phyloP scores from a whole-genome alignment of 2,113 vertebrate genomes.

The Redunca redunca region DNA sequence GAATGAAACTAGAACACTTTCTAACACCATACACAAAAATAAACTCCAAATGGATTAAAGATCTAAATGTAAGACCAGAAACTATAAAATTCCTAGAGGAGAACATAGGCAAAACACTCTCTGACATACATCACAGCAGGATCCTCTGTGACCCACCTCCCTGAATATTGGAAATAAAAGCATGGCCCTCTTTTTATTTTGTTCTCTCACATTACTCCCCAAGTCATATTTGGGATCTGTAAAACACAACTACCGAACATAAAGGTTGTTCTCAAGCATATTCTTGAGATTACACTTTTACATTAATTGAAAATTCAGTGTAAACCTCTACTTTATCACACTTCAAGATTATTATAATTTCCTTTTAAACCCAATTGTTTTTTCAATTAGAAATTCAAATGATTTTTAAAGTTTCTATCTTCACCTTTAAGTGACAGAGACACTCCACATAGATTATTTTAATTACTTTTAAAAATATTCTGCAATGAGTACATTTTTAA shows the following conservation, averaged over 20 bases:
- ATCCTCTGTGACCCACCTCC: too few species aligned
- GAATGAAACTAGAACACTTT: too few species aligned
- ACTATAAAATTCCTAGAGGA: too few species aligned
- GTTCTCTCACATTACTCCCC: neutral
- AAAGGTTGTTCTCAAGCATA: neutral
- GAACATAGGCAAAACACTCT: too few species aligned
- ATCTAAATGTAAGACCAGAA: too few species aligned
- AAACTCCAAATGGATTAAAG: too few species aligned
- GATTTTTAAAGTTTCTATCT: slow-evolving; percentile 69
- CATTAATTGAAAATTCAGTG: neutral
- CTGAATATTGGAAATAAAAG: too few species aligned
- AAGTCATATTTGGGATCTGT: neutral
- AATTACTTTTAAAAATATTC: slow-evolving; percentile 9
- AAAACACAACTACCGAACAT: neutral
- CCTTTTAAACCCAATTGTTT: slow-evolving; percentile 59
- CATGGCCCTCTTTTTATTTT: neutral
- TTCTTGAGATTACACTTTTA: neutral
- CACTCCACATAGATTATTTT: slow-evolving; percentile 12
- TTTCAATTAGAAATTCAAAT: slow-evolving; percentile 76
- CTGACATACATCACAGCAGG: too few species aligned
- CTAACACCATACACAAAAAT: too few species aligned
- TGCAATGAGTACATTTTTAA: neutral
- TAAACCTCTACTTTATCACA: neutral
- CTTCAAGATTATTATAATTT: slow-evolving; percentile 39
- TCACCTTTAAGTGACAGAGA: slow-evolving; percentile 56